These are phyloP conservation scores for Patella depressa DNA, from an alignment of 2,888 invertebrate species.

Conservation along the genomic window DNA sequence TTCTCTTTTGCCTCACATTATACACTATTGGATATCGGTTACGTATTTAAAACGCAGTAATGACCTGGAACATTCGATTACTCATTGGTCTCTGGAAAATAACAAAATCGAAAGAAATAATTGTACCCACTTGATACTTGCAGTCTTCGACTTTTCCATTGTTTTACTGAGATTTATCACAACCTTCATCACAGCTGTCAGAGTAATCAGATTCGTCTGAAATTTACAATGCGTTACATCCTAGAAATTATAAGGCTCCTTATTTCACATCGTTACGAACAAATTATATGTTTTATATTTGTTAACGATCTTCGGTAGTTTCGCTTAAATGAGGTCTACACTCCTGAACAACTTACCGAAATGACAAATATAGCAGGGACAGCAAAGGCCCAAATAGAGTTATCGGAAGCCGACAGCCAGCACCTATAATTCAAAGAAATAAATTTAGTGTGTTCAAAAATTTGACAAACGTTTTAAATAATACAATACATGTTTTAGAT, in stretches of 20 bases:
- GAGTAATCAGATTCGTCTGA: constrained; percentile 20
- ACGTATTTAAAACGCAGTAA: not conserved
- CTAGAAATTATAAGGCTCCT: no score
- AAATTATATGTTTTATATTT: no score
- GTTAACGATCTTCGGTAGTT: no score
- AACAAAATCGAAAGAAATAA: not conserved
- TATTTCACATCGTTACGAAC: no score
- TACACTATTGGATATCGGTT: not conserved
- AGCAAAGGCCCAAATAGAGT: constrained; percentile 57
- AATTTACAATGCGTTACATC: not conserved
- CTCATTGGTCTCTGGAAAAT: not conserved
- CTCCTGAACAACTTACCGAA: constrained; percentile 40
- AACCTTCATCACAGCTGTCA: constrained; percentile 20
- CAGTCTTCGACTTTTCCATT: constrained; percentile 18
- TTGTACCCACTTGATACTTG: constrained; percentile 16
- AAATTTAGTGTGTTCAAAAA: no score
- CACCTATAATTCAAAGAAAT: constrained; percentile 41
- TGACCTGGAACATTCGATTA: not conserved
- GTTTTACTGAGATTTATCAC: constrained; percentile 13
- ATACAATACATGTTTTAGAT: no score
- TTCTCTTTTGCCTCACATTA: no score
- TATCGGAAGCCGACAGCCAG: constrained; percentile 52
- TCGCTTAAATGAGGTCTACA: not conserved
- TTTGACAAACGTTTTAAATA: no score
- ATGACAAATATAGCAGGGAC: constrained; percentile 52